Conservation (phyloP, 1,140 invertebrate genomes). For the Yoshiicerus persimilis region DNA sequence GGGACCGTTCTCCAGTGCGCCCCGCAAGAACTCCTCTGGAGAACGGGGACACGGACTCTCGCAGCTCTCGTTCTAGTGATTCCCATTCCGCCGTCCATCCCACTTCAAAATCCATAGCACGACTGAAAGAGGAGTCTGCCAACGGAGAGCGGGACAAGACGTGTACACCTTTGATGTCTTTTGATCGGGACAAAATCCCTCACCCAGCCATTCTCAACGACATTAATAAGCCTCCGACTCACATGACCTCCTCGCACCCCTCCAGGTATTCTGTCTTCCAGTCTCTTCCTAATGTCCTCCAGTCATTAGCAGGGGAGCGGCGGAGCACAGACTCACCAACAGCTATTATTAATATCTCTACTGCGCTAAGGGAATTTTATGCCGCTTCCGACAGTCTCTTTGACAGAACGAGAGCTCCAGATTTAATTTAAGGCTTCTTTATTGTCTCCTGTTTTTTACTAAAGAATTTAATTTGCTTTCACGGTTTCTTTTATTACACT, state of each 20-base stretch:
- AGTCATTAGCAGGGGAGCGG: neutral
- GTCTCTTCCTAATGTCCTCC: neutral
- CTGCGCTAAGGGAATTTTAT: neutral
- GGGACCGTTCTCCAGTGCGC: constrained; percentile 46
- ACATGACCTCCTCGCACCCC: constrained; percentile 14
- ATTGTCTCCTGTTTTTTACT: neutral
- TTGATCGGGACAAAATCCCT: constrained; percentile 33
- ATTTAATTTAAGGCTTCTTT: neutral
- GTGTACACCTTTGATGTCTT: constrained; percentile 17
- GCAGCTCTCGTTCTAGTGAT: constrained; percentile 47
- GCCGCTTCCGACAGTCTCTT: neutral
- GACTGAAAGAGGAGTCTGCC: constrained; percentile 38
- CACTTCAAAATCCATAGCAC: constrained; percentile 20
- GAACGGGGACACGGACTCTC: constrained; percentile 46
- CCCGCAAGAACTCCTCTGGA: constrained; percentile 38
- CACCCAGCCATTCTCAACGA: constrained; percentile 27
- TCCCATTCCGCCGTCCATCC: constrained; percentile 43
- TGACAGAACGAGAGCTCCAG: neutral
- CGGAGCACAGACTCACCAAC: neutral
- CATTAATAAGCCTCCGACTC: constrained; percentile 26
- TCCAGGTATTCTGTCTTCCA: constrained; percentile 17
- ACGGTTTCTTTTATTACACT: neutral
- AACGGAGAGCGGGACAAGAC: constrained; percentile 44
- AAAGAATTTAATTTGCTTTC: neutral
- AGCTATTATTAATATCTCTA: neutral